A percentile compares a stretch with the other conserved stretches of the same genome.
These are phyloP conservation scores for Xestia ashworthii DNA, from an alignment of 2,888 invertebrate species.

Conservation along the genomic window DNA sequence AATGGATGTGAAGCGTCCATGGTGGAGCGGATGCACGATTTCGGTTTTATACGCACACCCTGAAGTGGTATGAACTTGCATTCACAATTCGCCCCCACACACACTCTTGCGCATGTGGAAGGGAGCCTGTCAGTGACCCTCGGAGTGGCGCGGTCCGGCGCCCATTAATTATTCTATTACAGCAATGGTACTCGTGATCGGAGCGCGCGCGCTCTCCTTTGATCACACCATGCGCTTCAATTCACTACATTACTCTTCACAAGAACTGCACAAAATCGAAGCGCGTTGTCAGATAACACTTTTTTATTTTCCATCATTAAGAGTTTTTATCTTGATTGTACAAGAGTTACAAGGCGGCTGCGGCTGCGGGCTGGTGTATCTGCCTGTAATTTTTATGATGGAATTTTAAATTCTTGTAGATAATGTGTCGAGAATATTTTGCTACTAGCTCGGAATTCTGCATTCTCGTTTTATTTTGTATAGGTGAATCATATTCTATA, in stretches of 20 bases:
- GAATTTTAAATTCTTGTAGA: constrained; percentile 72
- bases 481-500: neutral
- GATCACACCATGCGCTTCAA: constrained; percentile 78
- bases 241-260: constrained; percentile 73
- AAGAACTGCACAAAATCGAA: constrained; percentile 68
- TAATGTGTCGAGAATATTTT: constrained; percentile 62
- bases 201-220: constrained; percentile 81
- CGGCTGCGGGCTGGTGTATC: constrained; percentile 65
- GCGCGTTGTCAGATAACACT: constrained; percentile 53
- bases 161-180: constrained; percentile 89
- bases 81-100: constrained; percentile 52
- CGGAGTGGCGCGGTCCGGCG: constrained; percentile 72
- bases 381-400: constrained; percentile 68
- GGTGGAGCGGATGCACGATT: constrained; percentile 51
- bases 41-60: constrained; percentile 58
- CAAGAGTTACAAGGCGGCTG: constrained; percentile 59
- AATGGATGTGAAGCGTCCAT: constrained; percentile 39
- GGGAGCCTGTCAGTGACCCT: constrained; percentile 84
- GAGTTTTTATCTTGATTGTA: constrained; percentile 66
- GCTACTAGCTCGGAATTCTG: constrained; percentile 51
- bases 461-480: constrained; percentile 47
- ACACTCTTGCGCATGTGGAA: constrained; percentile 43
- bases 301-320: constrained; percentile 63
- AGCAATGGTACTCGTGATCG: constrained; percentile 82
- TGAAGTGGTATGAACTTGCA: constrained; percentile 45